These are phyloP conservation scores for Lasioglossum villosulum DNA, from an alignment of 2,888 invertebrate species.

Conservation along the genomic window DNA sequence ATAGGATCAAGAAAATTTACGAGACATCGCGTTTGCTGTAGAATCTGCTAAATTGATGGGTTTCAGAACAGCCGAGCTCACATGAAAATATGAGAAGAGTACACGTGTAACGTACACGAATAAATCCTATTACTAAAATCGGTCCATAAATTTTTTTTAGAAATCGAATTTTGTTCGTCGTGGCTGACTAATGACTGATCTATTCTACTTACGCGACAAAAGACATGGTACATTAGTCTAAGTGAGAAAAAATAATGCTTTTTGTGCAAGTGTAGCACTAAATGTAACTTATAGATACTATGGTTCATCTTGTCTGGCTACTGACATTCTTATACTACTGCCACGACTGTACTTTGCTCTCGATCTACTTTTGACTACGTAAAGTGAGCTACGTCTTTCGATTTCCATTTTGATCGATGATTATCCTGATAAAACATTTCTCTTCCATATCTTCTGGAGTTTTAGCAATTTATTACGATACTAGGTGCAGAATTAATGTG, in stretches of 20 bases:
- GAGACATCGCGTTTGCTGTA: neutral
- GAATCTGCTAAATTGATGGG: neutral
- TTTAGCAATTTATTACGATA: neutral
- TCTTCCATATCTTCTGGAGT: neutral
- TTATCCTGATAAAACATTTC: neutral
- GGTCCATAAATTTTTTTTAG: neutral
- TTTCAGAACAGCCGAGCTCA: neutral
- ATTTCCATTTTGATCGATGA: neutral
- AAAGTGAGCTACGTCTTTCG: neutral
- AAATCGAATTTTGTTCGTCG: neutral
- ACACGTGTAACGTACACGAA: too few relatives aligned
- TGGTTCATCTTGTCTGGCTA: rapidly evolving
- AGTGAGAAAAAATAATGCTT: neutral
- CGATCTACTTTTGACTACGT: neutral
- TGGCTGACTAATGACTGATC: neutral
- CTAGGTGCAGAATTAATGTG: neutral
- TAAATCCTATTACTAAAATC: too few relatives aligned
- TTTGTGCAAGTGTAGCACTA: neutral
- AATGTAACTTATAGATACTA: neutral
- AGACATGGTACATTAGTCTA: neutral
- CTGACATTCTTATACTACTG: neutral
- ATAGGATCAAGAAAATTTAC: neutral
- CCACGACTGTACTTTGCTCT: neutral
- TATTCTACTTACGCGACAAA: neutral
- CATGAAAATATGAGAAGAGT: neutral